Percentiles rank a stretch among this genome's conserved stretches.
Evolutionary conservation across 2,113 vertebrate species (phyloP).

Genomic region (Halcyon senegalensis): DNA sequence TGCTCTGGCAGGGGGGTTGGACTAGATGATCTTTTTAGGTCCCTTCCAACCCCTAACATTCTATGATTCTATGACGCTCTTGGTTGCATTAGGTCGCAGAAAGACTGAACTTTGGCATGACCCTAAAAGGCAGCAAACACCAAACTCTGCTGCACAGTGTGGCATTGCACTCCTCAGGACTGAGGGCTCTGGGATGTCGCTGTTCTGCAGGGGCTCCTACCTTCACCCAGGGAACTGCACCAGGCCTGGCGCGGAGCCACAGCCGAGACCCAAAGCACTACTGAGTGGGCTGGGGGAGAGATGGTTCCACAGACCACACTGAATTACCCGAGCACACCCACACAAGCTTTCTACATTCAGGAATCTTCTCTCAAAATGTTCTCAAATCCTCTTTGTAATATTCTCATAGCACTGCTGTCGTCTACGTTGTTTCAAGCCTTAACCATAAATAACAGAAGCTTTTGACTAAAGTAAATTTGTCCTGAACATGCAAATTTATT

Average conservation of each 20-base stretch:
- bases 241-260: rapidly evolving
- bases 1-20: too few species aligned
- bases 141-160: rapidly evolving
- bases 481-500: rapidly evolving
- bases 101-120: neutral
- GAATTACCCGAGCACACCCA: neutral
- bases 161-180: neutral
- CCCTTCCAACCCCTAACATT: too few species aligned
- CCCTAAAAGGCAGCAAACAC: too few species aligned
- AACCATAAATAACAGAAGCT: neutral
- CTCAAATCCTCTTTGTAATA: neutral
- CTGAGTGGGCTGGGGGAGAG: rapidly evolving
- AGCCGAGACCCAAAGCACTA: too few species aligned
- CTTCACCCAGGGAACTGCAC: neutral
- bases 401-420: neutral
- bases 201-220: neutral
- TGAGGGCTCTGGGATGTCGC: rapidly evolving
- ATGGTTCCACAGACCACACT: neutral
- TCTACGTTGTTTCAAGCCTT: neutral
- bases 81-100: too few species aligned
- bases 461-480: neutral
- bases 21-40: too few species aligned
- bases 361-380: neutral
- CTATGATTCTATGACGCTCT: too few species aligned
- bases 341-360: neutral